Percentiles rank a stretch among this genome's conserved stretches.
These are phyloP conservation scores for Arizona elegans DNA, from an alignment of 2,113 vertebrate genomes.

Conservation along the genomic window DNA sequence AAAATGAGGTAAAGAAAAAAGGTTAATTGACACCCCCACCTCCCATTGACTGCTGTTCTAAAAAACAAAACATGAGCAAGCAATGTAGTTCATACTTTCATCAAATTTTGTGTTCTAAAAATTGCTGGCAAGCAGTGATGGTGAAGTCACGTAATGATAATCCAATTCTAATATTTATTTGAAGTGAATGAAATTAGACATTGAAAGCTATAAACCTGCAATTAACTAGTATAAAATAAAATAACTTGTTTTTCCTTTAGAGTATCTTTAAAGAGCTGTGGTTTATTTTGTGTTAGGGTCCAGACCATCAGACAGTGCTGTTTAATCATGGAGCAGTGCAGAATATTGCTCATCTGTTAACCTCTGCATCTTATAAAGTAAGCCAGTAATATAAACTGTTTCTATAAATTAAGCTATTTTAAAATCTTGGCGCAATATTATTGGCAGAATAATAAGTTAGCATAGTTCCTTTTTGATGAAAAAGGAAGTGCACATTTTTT, in stretches of 20 bases:
- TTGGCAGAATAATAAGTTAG: not conserved
- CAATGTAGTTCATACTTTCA: not conserved
- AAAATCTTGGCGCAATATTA: not conserved
- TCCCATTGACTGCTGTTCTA: not conserved
- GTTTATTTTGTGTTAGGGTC: slow-evolving; percentile 76
- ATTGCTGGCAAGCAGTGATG: not conserved
- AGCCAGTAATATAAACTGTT: slow-evolving; percentile 22
- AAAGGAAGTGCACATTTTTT: not conserved
- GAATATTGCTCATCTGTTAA: slow-evolving; percentile 91
- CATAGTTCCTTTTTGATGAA: not conserved
- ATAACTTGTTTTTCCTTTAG: not conserved
- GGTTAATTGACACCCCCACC: not conserved
- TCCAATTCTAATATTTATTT: not conserved
- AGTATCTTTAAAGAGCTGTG: not conserved
- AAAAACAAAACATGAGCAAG: not conserved
- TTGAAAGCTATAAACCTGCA: slow-evolving; percentile 1
- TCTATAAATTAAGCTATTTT: not conserved
- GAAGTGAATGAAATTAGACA: not conserved
- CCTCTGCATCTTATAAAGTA: slow-evolving; percentile 94
- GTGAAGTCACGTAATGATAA: not conserved
- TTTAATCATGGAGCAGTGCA: slow-evolving; percentile 96
- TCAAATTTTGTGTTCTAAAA: not conserved
- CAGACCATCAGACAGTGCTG: slow-evolving; percentile 95
- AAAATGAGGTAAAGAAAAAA: not conserved
- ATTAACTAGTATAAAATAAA: slow-evolving; percentile 17